Base-by-base conservation (phyloP, 2,113 vertebrate genomes). In the Myotis davidii region DNA sequence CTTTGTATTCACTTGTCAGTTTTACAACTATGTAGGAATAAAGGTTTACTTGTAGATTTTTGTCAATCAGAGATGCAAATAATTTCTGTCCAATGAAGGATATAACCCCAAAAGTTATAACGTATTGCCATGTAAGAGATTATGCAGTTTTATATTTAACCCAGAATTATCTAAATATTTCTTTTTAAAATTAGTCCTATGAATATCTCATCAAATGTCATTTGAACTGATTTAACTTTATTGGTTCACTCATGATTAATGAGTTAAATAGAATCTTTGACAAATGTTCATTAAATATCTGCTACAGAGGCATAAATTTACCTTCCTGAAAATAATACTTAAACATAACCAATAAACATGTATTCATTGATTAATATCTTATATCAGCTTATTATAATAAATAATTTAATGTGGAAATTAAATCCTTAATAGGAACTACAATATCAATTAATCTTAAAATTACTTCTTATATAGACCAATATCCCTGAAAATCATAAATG, bases 361-460 rank as follows among this genome's bases (percentile, higher is more conserved):
- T 50, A 78, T 82, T 94, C 14, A 85, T 9, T 74, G 9, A 90
- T 74, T 91, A 82, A 76, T 77, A 88, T 25, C 5, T 83, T 74
- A 79, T 0, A 4, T 14, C 85, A 20, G 52, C 10, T 87, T 74
- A 82, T 50, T 82, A 61, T 50, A 90, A 64, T 61, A 89, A 74
- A 27, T 0, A 69, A 72, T 70, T 9, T 85, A 67, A 72, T 82
- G 6, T 73, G 25, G 20, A 85, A 79, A 81, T 52, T 69, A 42
- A 83, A 81, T 74, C 1, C 2, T 84, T 76, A 85, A 67, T 79
- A 69, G 21, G 27, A 21, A 91, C 9, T 79, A 45, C 37, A 78
- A 25, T 88, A 61, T 1, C 14, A 91, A 88, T 92, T 84, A 52
- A 87, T 81, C 94, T 90, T 73, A 50, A 85, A 95, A 93, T 69